phyloP scores from a whole-genome alignment of 2,888 invertebrate genomes.

The Lasioglossum lativentre region DNA sequence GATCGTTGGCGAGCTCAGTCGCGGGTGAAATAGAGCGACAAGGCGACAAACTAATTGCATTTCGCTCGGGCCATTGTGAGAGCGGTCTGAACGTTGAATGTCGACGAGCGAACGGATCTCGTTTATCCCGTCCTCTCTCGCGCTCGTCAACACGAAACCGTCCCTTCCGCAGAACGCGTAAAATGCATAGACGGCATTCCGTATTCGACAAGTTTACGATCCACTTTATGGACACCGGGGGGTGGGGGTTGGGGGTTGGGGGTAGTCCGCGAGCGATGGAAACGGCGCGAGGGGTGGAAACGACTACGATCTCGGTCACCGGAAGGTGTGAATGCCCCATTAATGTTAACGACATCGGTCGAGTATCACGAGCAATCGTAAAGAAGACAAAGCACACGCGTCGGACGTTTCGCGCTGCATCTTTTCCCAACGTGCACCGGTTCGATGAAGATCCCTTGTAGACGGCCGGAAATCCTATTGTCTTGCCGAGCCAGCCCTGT shows the following conservation, averaged over 20 bases:
- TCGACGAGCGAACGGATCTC: slow-evolving; percentile 6
- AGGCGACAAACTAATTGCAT: slow-evolving; percentile 33
- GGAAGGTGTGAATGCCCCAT: slow-evolving; percentile 28
- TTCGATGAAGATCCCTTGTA: background rate
- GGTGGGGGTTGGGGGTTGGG: too few species aligned
- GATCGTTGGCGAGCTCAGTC: background rate
- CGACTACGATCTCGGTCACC: background rate
- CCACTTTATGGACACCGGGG: slow-evolving; percentile 43
- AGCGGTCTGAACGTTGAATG: slow-evolving; percentile 1
- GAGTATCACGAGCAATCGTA: background rate
- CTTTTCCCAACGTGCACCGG: background rate
- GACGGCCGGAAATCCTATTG: background rate
- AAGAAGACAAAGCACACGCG: background rate
- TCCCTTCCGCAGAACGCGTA: slow-evolving; percentile 14
- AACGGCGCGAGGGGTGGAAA: slow-evolving; percentile 21
- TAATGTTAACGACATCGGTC: slow-evolving; percentile 33
- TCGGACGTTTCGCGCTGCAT: background rate
- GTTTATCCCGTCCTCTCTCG: background rate
- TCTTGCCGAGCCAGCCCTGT: too few species aligned
- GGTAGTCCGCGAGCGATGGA: background rate
- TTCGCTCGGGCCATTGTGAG: background rate
- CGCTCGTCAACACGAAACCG: background rate
- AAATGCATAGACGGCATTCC: slow-evolving; percentile 45
- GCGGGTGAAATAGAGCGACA: slow-evolving; percentile 14
- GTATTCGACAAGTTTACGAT: slow-evolving; percentile 60